phyloP scores from a whole-genome alignment of 2,888 invertebrate genomes.

The Tanaodytes sp. region DNA sequence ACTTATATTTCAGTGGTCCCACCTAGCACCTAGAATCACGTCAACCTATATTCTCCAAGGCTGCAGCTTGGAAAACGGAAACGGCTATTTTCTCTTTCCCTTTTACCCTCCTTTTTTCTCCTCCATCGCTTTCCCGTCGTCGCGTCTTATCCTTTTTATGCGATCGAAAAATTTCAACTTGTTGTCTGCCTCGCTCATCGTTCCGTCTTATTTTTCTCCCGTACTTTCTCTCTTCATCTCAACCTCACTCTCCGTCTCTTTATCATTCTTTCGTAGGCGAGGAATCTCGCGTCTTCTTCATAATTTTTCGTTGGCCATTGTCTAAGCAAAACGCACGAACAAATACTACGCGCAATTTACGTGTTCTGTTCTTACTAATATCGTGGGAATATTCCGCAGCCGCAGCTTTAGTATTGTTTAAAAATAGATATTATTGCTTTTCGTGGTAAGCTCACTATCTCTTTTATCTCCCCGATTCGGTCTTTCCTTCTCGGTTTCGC shows the following conservation, averaged over 20 bases:
- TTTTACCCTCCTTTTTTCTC: background rate
- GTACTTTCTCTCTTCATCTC: no score
- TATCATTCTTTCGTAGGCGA: no score
- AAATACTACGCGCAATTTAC: conserved; percentile 26
- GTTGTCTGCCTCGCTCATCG: no score
- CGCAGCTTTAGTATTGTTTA: conserved; percentile 26
- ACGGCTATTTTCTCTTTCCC: conserved; percentile 58
- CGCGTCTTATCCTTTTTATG: conserved; percentile 29
- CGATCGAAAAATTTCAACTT: no score
- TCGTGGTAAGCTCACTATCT: conserved; percentile 29
- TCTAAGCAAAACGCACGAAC: conserved; percentile 19
- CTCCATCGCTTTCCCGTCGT: conserved; percentile 28
- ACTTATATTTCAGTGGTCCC: no score
- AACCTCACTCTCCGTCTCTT: no score
- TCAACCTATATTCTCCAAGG: conserved; percentile 62
- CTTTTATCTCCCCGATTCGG: conserved; percentile 31
- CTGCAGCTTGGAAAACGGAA: conserved; percentile 56
- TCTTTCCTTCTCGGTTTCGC: conserved; percentile 28
- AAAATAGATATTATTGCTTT: conserved; percentile 36
- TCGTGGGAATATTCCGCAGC: conserved; percentile 31
- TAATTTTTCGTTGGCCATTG: conserved; percentile 27
- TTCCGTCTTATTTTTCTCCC: no score
- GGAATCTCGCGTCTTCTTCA: conserved; percentile 12
- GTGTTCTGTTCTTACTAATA: conserved; percentile 27
- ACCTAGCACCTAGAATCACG: conserved; percentile 53